A percentile compares a stretch with the other conserved stretches of the same genome.
phyloP scores from a whole-genome alignment of 1,140 invertebrate genomes.

The Meloidogyne floridensis region DNA sequence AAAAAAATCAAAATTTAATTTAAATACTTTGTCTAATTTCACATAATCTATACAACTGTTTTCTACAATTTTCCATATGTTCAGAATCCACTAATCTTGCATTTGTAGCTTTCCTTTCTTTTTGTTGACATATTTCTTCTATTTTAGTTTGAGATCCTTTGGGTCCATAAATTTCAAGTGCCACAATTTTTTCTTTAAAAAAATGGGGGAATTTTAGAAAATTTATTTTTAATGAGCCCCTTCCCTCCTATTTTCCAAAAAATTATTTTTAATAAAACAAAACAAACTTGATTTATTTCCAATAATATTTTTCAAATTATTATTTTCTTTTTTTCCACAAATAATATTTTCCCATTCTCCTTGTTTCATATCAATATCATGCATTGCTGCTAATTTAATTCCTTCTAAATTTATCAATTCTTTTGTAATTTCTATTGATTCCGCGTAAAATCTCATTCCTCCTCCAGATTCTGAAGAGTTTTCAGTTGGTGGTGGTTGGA shows the following conservation, averaged over 20 bases:
- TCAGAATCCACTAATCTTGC: conserved; percentile 30
- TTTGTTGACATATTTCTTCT: conserved; percentile 11
- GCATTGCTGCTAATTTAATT: conserved; percentile 29
- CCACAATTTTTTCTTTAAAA: conserved; percentile 32
- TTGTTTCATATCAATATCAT: conserved; percentile 38
- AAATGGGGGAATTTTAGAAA: background rate
- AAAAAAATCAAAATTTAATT: background rate
- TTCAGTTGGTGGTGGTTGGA: conserved; percentile 29
- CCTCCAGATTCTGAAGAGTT: background rate
- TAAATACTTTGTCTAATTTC: conserved; percentile 38
- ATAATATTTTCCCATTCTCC: conserved; percentile 39
- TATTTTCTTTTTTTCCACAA: conserved; percentile 31
- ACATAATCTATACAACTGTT: conserved; percentile 42
- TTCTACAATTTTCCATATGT: conserved; percentile 32
- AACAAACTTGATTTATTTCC: background rate
- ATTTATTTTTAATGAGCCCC: background rate
- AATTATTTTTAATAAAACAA: conserved; percentile 16
- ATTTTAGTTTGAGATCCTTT: conserved; percentile 2
- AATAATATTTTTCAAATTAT: background rate
- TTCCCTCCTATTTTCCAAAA: conserved; percentile 10
- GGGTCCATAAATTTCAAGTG: conserved; percentile 26
- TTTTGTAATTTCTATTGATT: conserved; percentile 15
- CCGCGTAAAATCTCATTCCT: conserved; percentile 20
- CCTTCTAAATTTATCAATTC: background rate
- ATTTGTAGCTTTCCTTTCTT: background rate